Conservation (phyloP, 2,888 invertebrate species). For the Cremastinae sp. region DNA sequence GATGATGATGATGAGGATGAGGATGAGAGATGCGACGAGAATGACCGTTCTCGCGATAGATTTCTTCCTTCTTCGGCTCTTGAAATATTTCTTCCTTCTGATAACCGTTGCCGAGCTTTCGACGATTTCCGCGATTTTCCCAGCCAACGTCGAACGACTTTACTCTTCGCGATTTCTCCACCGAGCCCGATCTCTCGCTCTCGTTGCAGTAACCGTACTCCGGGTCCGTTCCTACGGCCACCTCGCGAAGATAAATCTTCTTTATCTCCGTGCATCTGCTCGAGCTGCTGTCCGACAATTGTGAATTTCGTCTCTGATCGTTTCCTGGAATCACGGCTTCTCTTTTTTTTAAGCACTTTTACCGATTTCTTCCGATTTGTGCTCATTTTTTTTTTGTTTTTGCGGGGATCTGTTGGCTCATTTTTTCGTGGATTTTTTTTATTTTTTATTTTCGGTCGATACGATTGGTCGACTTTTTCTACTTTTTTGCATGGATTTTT, state of each 20-base stretch:
- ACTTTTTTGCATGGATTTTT: too few relatives aligned
- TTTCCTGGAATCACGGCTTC: conserved; percentile 50
- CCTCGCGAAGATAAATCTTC: conserved; percentile 76
- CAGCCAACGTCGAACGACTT: conserved; percentile 62
- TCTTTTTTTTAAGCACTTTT: conserved; percentile 33
- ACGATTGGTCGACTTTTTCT: too few relatives aligned
- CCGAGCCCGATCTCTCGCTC: conserved; percentile 48
- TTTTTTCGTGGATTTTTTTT: not conserved
- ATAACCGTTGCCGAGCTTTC: conserved; percentile 53
- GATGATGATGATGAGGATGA: conserved; percentile 52
- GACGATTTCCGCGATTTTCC: conserved; percentile 59
- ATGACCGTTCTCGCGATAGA: conserved; percentile 43
- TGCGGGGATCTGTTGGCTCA: not conserved
- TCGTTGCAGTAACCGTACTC: conserved; percentile 62
- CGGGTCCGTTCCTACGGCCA: conserved; percentile 77
- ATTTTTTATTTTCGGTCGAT: too few relatives aligned
- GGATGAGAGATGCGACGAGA: conserved; percentile 42
- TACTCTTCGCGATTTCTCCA: conserved; percentile 69
- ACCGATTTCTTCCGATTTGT: too few relatives aligned
- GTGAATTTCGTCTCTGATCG: conserved; percentile 53
- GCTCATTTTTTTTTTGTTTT: not conserved
- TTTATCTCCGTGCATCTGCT: conserved; percentile 68
- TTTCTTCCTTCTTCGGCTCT: conserved; percentile 72
- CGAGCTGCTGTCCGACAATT: conserved; percentile 47
- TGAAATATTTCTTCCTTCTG: conserved; percentile 75